Evolutionary conservation across 2,113 vertebrate species (phyloP).

Genomic region (Xenopus tropicalis): UCB_Xtro_10.0 CM004447.2:74002501-74003000

Average conservation of each 20-base stretch:
- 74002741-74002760: not conserved
- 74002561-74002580: conserved; percentile 40
- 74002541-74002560: conserved; percentile 45
- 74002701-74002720: not conserved
- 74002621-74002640: conserved; percentile 26
- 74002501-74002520: conserved; percentile 33
- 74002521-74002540: conserved; percentile 33
- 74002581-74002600: conserved; percentile 27
- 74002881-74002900: no score
- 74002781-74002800: not conserved
- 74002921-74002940: no score
- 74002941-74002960: no score
- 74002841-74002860: no score
- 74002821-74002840: no score
- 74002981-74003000: no score
- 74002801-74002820: conserved; percentile 1
- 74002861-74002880: no score
- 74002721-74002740: not conserved
- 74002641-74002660: conserved; percentile 25
- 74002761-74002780: not conserved
- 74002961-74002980: no score
- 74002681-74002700: not conserved
- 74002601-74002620: conserved; percentile 31
- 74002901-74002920: no score
- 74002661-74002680: conserved; percentile 18